A percentile compares a stretch with the other conserved stretches of the same genome.
Evolutionary conservation across 2,797 vertebrate genomes (phyloP).

Genomic region (Galagoides demidoff): DNA sequence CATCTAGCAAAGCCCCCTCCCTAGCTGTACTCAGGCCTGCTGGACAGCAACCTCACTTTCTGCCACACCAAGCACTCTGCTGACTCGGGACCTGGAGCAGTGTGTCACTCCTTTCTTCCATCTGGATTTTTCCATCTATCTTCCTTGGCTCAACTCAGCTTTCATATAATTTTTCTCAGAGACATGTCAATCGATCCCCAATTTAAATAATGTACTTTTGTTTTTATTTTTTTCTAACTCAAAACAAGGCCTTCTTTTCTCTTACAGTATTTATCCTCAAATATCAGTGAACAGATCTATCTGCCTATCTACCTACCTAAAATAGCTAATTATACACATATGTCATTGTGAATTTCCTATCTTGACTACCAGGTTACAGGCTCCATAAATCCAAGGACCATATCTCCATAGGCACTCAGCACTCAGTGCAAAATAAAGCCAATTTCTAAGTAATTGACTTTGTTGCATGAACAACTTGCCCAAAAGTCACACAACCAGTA

Average conservation of each 20-base stretch:
- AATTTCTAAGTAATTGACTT: background rate
- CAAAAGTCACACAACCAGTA: no score
- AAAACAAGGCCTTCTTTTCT: background rate
- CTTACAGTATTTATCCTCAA: background rate
- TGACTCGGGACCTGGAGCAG: background rate
- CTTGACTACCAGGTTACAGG: background rate
- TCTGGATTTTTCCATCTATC: background rate
- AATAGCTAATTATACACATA: background rate
- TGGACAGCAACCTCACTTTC: background rate
- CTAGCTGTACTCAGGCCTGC: rapidly evolving
- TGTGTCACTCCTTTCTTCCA: background rate
- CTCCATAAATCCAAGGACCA: background rate
- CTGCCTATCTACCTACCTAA: background rate
- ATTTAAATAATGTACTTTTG: background rate
- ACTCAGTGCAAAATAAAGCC: background rate
- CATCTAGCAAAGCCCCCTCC: rapidly evolving
- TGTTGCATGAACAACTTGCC: background rate
- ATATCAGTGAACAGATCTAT: background rate
- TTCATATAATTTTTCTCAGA: background rate
- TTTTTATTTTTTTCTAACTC: background rate
- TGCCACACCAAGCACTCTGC: background rate
- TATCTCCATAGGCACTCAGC: background rate
- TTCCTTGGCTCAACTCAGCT: background rate
- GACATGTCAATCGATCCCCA: background rate
- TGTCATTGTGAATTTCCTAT: background rate